Conservation (phyloP, 2,113 vertebrate genomes). For the Atlantisia rogersi region DNA sequence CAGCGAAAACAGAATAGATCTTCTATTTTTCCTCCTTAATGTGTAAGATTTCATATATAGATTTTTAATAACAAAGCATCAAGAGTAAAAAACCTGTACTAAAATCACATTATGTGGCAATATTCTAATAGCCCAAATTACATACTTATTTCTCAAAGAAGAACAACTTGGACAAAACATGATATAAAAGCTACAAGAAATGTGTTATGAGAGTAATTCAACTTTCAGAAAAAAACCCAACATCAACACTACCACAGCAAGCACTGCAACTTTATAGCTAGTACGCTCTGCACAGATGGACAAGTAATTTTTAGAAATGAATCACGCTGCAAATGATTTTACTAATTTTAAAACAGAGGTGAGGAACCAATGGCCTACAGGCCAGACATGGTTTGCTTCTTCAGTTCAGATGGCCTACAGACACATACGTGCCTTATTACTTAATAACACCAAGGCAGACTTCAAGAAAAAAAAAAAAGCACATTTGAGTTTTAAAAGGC, state of each 20-base stretch:
- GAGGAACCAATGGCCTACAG: constrained; percentile 56
- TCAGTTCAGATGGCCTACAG: constrained; percentile 40
- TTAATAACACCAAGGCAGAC: neutral
- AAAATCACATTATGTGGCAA: neutral
- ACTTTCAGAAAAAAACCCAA: neutral
- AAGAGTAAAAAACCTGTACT: neutral
- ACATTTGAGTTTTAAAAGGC: neutral
- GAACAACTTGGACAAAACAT: fast-evolving
- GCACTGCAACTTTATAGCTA: neutral
- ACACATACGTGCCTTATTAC: neutral
- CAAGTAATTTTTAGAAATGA: constrained; percentile 67
- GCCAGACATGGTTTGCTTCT: constrained; percentile 38
- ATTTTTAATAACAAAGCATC: neutral
- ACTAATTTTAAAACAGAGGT: constrained; percentile 71
- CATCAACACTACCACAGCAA: neutral
- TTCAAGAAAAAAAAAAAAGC: neutral
- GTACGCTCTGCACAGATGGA: constrained; percentile 46
- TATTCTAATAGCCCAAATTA: neutral
- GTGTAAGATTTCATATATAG: neutral
- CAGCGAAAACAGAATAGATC: neutral
- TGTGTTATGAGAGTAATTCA: neutral
- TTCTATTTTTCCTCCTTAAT: neutral
- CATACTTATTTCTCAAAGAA: neutral
- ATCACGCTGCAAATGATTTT: constrained; percentile 53
- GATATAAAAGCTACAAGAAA: neutral